These are phyloP conservation scores for Sinocyclocheilus rhinocerous DNA, from an alignment of 2,113 vertebrate species.

Conservation along the genomic window DNA sequence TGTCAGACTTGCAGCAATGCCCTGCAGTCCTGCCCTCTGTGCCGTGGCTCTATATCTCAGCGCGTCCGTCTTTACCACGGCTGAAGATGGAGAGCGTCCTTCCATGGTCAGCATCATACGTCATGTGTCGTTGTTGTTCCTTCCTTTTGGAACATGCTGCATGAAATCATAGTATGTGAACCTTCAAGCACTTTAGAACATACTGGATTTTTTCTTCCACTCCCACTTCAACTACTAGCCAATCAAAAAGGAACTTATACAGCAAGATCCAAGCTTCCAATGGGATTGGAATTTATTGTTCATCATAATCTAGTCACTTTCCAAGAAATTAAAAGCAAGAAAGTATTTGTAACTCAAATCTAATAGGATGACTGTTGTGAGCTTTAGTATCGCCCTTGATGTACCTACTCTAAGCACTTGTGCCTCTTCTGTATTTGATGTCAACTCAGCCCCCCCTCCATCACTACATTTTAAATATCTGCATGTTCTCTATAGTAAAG, in stretches of 20 bases:
- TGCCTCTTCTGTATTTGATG: constrained; percentile 41
- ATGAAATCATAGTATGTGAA: constrained; percentile 34
- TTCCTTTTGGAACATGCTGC: constrained; percentile 39
- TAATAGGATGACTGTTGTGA: background rate
- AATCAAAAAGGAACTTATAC: background rate
- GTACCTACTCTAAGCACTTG: constrained; percentile 34
- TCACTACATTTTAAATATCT: background rate
- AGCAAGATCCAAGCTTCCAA: background rate
- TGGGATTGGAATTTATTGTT: background rate
- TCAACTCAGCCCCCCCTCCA: background rate
- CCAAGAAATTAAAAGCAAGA: background rate
- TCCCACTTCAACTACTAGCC: background rate
- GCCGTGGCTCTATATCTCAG: constrained; percentile 82
- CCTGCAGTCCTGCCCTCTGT: constrained; percentile 85
- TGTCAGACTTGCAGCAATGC: constrained; percentile 83
- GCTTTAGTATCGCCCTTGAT: background rate
- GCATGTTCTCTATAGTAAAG: background rate
- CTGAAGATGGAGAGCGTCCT: constrained; percentile 48
- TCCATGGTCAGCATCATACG: background rate
- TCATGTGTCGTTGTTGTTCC: constrained; percentile 46
- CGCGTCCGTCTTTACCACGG: constrained; percentile 83
- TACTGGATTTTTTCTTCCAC: background rate
- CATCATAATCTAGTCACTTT: background rate
- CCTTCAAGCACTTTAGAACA: constrained; percentile 11
- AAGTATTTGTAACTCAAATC: background rate